A percentile compares a stretch with the other conserved stretches of the same genome.
phyloP scores from a whole-genome alignment of 2,113 vertebrate species.

The Pollachius pollachius region DNA sequence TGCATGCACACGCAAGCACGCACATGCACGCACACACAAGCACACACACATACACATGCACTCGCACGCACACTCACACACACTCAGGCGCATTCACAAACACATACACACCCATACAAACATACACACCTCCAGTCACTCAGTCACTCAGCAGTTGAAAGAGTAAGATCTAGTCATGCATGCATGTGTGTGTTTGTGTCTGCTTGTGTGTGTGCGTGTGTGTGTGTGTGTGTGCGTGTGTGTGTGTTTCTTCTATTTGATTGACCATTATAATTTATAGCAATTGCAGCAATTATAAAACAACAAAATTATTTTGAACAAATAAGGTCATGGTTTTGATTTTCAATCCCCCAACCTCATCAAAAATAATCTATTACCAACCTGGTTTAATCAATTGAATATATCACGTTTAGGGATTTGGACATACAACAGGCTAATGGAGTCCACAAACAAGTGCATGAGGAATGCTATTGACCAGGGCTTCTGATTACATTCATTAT shows the following conservation, averaged over 20 bases:
- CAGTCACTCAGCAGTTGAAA: conserved; percentile 9
- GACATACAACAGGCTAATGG: conserved; percentile 17
- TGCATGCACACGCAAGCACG: no score
- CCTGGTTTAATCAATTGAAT: not conserved
- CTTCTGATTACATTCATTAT: conserved; percentile 49
- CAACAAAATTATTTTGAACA: not conserved
- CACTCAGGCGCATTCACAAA: not conserved
- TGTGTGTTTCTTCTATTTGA: no score
- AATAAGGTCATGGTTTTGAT: not conserved
- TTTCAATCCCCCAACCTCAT: conserved; percentile 2
- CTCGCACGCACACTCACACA: no score
- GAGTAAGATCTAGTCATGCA: not conserved
- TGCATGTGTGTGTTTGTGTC: not conserved
- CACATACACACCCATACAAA: no score
- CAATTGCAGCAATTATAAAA: not conserved
- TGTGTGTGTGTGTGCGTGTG: not conserved
- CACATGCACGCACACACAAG: no score
- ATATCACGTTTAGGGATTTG: conserved; percentile 17
- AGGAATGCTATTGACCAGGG: conserved; percentile 28
- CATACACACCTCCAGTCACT: not conserved
- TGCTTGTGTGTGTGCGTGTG: not conserved
- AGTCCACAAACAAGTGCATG: conserved; percentile 11
- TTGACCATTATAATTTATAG: not conserved
- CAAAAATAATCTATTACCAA: not conserved
- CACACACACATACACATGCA: no score